Evolutionary conservation across 2,797 vertebrate species (phyloP).

Genomic region (Macropus fuliginosus): DNA sequence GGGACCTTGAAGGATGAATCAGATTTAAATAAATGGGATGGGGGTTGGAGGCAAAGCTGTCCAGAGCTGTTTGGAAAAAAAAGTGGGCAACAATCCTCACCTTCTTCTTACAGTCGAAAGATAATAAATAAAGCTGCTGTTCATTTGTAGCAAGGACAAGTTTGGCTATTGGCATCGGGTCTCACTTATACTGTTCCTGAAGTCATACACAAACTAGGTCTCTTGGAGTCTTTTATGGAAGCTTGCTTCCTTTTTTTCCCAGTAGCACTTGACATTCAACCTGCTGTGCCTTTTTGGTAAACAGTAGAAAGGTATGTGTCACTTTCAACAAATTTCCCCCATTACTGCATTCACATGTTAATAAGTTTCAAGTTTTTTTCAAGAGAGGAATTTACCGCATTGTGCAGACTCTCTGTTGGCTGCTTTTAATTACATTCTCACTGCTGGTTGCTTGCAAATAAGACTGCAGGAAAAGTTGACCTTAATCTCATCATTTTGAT

Average conservation of each 20-base stretch:
- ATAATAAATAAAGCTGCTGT: not conserved
- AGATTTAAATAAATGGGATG: not conserved
- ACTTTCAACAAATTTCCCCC: constrained; percentile 17
- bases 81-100: not conserved
- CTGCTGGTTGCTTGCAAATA: constrained; percentile 36
- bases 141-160: not conserved
- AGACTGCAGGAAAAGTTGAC: constrained; percentile 59
- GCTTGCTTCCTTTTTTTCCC: not conserved
- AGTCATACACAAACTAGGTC: not conserved
- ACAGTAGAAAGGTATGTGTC: not conserved
- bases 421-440: constrained; percentile 67
- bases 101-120: not conserved
- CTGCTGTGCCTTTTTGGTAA: constrained; percentile 21
- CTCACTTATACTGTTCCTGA: not conserved
- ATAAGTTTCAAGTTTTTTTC: constrained; percentile 42
- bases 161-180: not conserved
- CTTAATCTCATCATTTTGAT: constrained; percentile 58
- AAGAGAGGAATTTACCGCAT: constrained; percentile 29
- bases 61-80: not conserved
- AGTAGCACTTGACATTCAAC: constrained; percentile 10
- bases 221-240: not conserved
- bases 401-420: constrained; percentile 50
- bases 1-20: not conserved
- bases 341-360: constrained; percentile 1
- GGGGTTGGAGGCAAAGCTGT: not conserved